Evolutionary conservation across 1,140 invertebrate genomes (phyloP).

Genomic region (Gonatopus flavifemur): DNA sequence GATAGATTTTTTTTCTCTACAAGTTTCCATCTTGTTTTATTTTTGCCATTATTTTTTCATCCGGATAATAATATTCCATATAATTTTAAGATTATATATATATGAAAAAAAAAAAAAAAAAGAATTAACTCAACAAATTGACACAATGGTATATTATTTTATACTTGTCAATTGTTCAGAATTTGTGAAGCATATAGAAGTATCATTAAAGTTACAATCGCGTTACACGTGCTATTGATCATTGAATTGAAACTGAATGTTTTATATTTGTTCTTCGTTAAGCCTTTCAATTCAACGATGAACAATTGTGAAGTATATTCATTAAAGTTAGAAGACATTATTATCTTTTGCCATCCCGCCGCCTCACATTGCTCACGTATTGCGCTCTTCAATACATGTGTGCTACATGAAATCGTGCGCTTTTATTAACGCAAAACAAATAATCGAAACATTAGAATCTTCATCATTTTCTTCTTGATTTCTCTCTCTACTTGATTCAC

Average conservation of each 20-base stretch:
- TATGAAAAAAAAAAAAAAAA: neutral
- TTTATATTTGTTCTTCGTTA: too few species aligned
- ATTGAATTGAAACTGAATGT: constrained; percentile 19
- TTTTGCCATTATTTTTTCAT: too few species aligned
- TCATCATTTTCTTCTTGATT: too few species aligned
- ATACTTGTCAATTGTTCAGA: constrained; percentile 12
- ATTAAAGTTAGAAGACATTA: constrained; percentile 36
- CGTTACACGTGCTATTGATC: constrained; percentile 23
- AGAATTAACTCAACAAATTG: constrained; percentile 32
- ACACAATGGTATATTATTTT: constrained; percentile 52
- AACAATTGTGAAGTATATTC: constrained; percentile 27
- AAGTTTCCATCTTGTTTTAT: too few species aligned
- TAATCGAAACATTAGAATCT: too few species aligned
- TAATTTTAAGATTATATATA: too few species aligned
- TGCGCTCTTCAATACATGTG: constrained; percentile 7
- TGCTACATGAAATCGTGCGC: constrained; percentile 17
- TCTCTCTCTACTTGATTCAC: too few species aligned
- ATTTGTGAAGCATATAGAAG: constrained; percentile 28
- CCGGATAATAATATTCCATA: too few species aligned
- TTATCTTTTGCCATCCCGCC: constrained; percentile 40
- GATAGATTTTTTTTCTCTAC: too few species aligned
- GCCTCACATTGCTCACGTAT: constrained; percentile 12
- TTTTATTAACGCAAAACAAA: too few species aligned
- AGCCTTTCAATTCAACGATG: constrained; percentile 15
- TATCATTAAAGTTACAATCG: constrained; percentile 35